These are phyloP conservation scores for Trichogramma dendrolimi DNA, from an alignment of 2,888 invertebrate species.

Conservation along the genomic window DNA sequence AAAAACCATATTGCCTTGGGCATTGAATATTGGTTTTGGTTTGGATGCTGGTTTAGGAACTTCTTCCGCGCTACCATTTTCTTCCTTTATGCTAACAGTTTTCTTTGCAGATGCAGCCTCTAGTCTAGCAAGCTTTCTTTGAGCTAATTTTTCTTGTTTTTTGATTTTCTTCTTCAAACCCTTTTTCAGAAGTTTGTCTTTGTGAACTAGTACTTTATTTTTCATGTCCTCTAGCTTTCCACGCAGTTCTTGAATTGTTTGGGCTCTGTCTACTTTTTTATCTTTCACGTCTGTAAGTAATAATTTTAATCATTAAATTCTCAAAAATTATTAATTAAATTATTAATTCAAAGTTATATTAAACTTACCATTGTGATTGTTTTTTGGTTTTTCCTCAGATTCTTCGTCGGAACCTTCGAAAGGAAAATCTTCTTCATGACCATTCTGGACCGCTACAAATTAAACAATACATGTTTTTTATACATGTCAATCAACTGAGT, in stretches of 20 bases:
- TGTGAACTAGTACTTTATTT: slow-evolving; percentile 61
- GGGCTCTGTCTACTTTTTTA: slow-evolving; percentile 51
- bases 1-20: slow-evolving; percentile 82
- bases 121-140: slow-evolving; percentile 49
- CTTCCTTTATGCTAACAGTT: slow-evolving; percentile 42
- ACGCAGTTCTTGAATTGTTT: slow-evolving; percentile 63
- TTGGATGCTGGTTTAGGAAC: slow-evolving; percentile 51
- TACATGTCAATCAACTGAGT: too few relatives aligned
- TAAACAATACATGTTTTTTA: neutral
- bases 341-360: slow-evolving; percentile 30
- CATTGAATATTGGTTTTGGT: slow-evolving; percentile 74
- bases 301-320: slow-evolving; percentile 15
- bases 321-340: slow-evolving; percentile 39
- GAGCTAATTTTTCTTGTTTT: slow-evolving; percentile 56
- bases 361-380: slow-evolving; percentile 14
- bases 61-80: slow-evolving; percentile 43
- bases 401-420: slow-evolving; percentile 15
- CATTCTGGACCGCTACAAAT: slow-evolving; percentile 31
- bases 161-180: slow-evolving; percentile 65
- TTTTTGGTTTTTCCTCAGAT: slow-evolving; percentile 2
- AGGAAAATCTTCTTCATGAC: slow-evolving; percentile 20
- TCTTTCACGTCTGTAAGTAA: slow-evolving; percentile 14
- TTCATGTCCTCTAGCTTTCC: slow-evolving; percentile 62
- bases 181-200: slow-evolving; percentile 65
- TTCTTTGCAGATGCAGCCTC: slow-evolving; percentile 38